Evolutionary conservation across 2,113 vertebrate species (phyloP), one percentile per base, ranked within the genome.

Genomic region (Manacus vitellinus): DNA sequence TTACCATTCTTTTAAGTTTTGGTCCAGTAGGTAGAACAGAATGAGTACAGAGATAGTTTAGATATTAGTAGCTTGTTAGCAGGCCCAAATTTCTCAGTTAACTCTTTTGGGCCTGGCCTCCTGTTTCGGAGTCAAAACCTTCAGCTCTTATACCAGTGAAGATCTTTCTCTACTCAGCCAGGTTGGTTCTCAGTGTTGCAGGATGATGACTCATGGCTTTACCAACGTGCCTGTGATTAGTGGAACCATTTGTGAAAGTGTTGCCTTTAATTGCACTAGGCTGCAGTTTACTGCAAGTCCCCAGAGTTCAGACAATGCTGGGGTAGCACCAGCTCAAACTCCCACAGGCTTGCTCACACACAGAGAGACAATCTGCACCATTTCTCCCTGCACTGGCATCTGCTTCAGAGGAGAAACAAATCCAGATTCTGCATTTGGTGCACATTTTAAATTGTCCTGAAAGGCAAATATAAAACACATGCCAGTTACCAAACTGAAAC

Each of bases 121-220:
- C 39, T 39, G 39, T 39, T 39, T 39, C 39, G 12, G 39, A 11
- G 10, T 55, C 39, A 80, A 83, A 83, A 9, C 10, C 20, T 58
- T 18, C 25, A 77, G 9, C 3, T 41, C 12, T 67, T 35, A 30
- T 6, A 44, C 0, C 0, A 58, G 9, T 13, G 68, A 4, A 14
- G 7, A 12, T 19, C 12, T 78, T 78, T 67, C n/a, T 79, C 39
- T 72, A 2, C 17, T 35, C n/a, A 30, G 2, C 9, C 28, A n/a
- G 7, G 5, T 28, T 59, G 8, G n/a, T 61, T 71, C 8, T 47
- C 12, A 10, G 10, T 43, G 8, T 28, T 73, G 13, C 46, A n/a
- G 6, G 12, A 73, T 2, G 1, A 61, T 44, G 41, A 30, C 37
- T 6, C 21, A 13, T 59, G 24, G 8, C 7, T 84, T 58, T 58